Base-by-base conservation (phyloP, 2,797 vertebrate genomes). In the Semaprochilodus insignis region DNA sequence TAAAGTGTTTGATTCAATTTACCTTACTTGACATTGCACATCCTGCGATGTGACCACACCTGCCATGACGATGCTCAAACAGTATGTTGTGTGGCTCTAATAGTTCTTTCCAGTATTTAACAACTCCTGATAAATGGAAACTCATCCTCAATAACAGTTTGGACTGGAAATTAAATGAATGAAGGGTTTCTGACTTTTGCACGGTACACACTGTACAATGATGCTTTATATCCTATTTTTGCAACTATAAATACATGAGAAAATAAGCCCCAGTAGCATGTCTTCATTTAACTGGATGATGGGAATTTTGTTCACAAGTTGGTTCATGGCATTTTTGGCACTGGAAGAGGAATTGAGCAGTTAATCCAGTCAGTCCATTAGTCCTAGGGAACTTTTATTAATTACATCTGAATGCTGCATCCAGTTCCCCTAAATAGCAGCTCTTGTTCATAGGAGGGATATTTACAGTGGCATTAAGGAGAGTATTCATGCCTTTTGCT, bases 321-420 rank as follows among this genome's bases (percentile, higher is more conserved):
- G 60, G 14, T 31, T 66, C 16, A 11, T 73, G 62, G 52, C 73
- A 83, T 85, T 79, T 85, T 52, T 21, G 80, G 48, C 75, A 59
- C 36, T 62, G 76, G 73, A 57, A 77, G 65, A 72, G 55, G 16
- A 81, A 83, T 77, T 75, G 78, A 82, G 31, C 36, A 36, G 69
- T 83, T 81, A 81, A 86, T 85, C 74, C 66, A 60, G 80, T 83
- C 74, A 74, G 57, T 80, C 67, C 59, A 62, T 81, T 83, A 78
- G 66, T 82, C 78, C 62, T 74, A 63, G 52, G 81, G 74, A 81
- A 51, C 67, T 73, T 31, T 70, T 78, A 81, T 84, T 88, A 86
- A 86, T 83, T 77, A 78, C 55, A 63, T 76, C 36, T 19, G 76
- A 78, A 62, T 55, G n/a, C 48, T 60, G 63, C 55, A 74, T 78